Conservation (phyloP, 2,797 vertebrate species). For the Hoplostethus mediterraneus region DNA sequence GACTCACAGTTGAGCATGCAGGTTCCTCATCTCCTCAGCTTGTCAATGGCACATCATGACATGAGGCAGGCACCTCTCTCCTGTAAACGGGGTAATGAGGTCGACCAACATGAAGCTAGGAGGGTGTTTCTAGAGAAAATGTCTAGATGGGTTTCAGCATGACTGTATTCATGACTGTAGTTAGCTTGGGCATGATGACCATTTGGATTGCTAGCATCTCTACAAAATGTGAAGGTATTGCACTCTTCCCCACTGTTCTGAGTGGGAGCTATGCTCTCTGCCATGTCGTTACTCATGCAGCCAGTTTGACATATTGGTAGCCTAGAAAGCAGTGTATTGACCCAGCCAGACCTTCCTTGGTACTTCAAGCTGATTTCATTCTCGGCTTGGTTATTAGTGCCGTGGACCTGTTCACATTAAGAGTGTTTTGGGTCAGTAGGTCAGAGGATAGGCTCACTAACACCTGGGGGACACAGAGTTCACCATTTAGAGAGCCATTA, state of each 20-base stretch:
- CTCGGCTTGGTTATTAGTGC: slow-evolving; percentile 61
- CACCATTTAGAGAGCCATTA: slow-evolving; percentile 71
- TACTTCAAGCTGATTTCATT: slow-evolving; percentile 35
- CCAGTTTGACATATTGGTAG: background rate
- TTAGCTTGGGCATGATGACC: background rate
- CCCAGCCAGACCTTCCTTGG: background rate
- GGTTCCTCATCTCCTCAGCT: background rate
- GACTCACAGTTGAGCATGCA: slow-evolving; percentile 45
- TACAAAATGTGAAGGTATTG: background rate
- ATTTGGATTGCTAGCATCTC: background rate
- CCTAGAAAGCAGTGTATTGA: background rate
- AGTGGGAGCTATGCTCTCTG: background rate
- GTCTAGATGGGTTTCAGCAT: background rate
- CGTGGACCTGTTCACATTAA: slow-evolving; percentile 69
- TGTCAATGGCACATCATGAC: background rate
- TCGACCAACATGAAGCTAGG: background rate
- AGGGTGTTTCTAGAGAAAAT: too few species aligned
- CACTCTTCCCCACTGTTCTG: slow-evolving; percentile 17
- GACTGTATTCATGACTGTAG: background rate
- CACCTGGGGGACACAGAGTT: slow-evolving; percentile 76
- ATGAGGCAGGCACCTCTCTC: background rate
- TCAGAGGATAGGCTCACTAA: slow-evolving; percentile 67
- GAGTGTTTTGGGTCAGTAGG: slow-evolving; percentile 71
- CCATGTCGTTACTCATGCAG: slow-evolving; percentile 31
- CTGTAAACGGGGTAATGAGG: background rate